These are phyloP conservation scores for Lepus townsendii DNA, from an alignment of 2,797 vertebrate genomes.

Conservation along the genomic window DNA sequence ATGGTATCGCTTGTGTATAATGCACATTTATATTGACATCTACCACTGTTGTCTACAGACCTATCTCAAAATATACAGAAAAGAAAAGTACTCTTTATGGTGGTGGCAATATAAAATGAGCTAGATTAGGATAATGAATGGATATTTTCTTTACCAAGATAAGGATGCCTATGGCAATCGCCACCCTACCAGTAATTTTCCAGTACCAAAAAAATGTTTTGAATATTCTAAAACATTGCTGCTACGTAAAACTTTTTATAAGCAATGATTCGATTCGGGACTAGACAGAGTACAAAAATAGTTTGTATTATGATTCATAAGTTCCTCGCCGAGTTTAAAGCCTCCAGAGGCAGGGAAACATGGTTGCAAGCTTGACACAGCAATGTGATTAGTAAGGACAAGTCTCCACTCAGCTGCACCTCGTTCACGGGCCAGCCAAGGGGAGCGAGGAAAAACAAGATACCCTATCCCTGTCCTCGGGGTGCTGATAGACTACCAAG, in stretches of 20 bases:
- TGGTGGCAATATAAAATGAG: background rate
- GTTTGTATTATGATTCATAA: slow-evolving; percentile 3
- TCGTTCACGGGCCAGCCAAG: background rate
- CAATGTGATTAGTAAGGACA: background rate
- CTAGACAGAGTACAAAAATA: slow-evolving; percentile 23
- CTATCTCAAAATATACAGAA: background rate
- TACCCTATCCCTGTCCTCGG: background rate
- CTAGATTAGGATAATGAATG: background rate
- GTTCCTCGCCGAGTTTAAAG: slow-evolving; percentile 20
- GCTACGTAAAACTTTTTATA: slow-evolving; percentile 18
- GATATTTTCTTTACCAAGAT: slow-evolving; percentile 1
- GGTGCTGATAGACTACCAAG: background rate
- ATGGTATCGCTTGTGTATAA: background rate
- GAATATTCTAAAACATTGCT: slow-evolving; percentile 1
- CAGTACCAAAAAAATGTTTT: background rate
- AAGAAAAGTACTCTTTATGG: background rate
- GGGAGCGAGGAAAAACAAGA: background rate
- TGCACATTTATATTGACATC: background rate
- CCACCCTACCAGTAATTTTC: background rate
- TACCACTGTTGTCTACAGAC: background rate
- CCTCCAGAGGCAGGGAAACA: background rate
- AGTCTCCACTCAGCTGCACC: background rate
- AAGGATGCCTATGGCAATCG: background rate
- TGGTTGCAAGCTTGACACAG: background rate
- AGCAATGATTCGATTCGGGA: slow-evolving; percentile 2